Evolutionary conservation across 1,140 invertebrate species (phyloP).

Genomic region (Aphidius ervi): DNA sequence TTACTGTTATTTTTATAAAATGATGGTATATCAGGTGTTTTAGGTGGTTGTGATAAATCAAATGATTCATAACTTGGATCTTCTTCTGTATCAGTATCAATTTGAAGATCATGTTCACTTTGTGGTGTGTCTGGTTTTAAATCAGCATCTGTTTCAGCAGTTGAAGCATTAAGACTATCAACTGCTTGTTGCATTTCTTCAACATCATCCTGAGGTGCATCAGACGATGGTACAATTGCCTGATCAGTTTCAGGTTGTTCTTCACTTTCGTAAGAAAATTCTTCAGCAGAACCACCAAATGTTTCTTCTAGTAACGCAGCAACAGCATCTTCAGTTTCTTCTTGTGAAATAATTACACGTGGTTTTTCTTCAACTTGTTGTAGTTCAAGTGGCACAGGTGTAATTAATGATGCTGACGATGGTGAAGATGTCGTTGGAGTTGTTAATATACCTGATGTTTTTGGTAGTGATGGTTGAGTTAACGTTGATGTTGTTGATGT

Average conservation of each 20-base stretch:
- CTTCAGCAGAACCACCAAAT: slow-evolving; percentile 62
- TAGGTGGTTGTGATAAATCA: slow-evolving; percentile 48
- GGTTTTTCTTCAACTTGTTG: slow-evolving; percentile 67
- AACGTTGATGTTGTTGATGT: too few species aligned
- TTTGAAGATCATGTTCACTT: slow-evolving; percentile 78
- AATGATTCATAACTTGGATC: slow-evolving; percentile 57
- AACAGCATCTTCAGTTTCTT: slow-evolving; percentile 88
- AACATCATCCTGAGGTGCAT: slow-evolving; percentile 63
- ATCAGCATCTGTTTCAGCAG: slow-evolving; percentile 60
- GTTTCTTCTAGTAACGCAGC: slow-evolving; percentile 81
- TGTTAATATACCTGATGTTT: too few species aligned
- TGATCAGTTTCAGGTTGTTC: slow-evolving; percentile 45
- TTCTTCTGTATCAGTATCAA: slow-evolving; percentile 82
- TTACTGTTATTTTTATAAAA: slow-evolving; percentile 48
- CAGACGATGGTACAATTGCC: slow-evolving; percentile 44
- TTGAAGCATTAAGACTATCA: slow-evolving; percentile 65
- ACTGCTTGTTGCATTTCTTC: slow-evolving; percentile 76
- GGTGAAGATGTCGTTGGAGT: too few species aligned
- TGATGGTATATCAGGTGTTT: slow-evolving; percentile 50
- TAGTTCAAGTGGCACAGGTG: slow-evolving; percentile 4
- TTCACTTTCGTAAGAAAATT: slow-evolving; percentile 54
- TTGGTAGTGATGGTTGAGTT: too few species aligned
- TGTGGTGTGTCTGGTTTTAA: slow-evolving; percentile 79
- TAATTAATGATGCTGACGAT: too few species aligned
- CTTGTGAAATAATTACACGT: slow-evolving; percentile 80